Base-by-base conservation (phyloP, 2,113 vertebrate genomes). In the Prunella fulvescens region DNA sequence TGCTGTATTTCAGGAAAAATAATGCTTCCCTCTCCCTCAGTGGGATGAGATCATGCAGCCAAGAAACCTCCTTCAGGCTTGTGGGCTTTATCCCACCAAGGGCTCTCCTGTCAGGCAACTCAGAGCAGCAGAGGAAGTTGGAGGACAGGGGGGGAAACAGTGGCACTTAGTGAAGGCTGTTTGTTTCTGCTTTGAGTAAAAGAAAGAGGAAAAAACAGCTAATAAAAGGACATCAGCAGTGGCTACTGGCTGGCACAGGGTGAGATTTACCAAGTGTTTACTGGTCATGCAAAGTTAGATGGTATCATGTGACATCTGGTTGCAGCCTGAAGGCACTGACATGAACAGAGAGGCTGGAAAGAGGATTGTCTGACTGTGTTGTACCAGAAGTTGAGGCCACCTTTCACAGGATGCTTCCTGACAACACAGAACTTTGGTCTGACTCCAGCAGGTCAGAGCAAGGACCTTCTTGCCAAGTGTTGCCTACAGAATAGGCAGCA, bases 161-260 rank as follows among this genome's bases (percentile, higher is more conserved):
- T 90, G 93, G 91, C 96, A 95, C 97, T 97, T 96, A 93, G 90
- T 96, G 92, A 96, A 95, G 85, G 81, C 93, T 95, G 93, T 74
- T 86, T 92, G 78, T 79, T 96, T 97, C 85, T 93, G 93, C 90
- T 96, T 76, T 93, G 88, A 96, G 92, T 62, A 94, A 96, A 93
- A 96, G 93, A 98, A n/a, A n/a, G n/a, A n/a, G 97, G 97, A 97
- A 98, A 97, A 97, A 97, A 95, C 96, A 97, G 90, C 88, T 90
- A 93, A 94, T 92, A 89, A 87, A 92, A 96, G 76, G 81, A 39
- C 25, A 71, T 7, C 77, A 88, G 74, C 42, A 44, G 66, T 53
- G 82, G 91, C 44, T 50, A 13, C 33, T 54, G 73, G 82, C 74
- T 95, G 91, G 74, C 11, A 72, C 19, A 79, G 69, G 89, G 70